These are phyloP conservation scores for Coptodon rendalli DNA, from an alignment of 2,113 vertebrate species.

Conservation along the genomic window DNA sequence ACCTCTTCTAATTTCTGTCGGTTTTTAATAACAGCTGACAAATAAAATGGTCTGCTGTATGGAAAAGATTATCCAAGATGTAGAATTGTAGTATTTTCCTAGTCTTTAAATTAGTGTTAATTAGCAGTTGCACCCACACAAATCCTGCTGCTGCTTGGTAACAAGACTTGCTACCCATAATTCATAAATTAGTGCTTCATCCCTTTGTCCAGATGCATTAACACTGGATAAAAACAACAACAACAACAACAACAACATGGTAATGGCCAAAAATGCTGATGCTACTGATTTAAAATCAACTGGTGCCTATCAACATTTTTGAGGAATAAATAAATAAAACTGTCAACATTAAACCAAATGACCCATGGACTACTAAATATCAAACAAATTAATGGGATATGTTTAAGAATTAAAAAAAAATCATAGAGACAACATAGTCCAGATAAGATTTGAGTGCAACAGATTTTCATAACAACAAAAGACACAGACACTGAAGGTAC, in stretches of 20 bases:
- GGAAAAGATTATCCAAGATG: not conserved
- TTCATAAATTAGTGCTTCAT: not conserved
- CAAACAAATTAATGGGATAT: not conserved
- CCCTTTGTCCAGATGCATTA: not conserved
- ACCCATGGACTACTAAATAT: not conserved
- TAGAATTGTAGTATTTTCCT: not conserved
- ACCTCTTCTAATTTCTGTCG: not conserved
- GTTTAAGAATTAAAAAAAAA: not conserved
- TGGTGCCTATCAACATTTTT: not conserved
- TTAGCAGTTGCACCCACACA: not conserved
- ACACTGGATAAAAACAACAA: not conserved
- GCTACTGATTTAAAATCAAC: not conserved
- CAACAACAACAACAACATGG: not conserved
- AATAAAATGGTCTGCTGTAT: not conserved
- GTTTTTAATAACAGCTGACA: not conserved
- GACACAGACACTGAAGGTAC: not conserved
- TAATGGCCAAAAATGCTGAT: not conserved
- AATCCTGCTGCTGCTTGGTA: not conserved
- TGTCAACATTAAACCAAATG: not conserved
- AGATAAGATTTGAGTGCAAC: not conserved
- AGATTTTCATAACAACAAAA: not conserved
- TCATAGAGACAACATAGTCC: not conserved
- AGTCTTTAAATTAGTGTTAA: not conserved
- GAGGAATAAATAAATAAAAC: not conserved
- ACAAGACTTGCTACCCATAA: not conserved